Base-by-base conservation (phyloP, 2,797 vertebrate genomes). In the Alexandromys oeconomus region DNA sequence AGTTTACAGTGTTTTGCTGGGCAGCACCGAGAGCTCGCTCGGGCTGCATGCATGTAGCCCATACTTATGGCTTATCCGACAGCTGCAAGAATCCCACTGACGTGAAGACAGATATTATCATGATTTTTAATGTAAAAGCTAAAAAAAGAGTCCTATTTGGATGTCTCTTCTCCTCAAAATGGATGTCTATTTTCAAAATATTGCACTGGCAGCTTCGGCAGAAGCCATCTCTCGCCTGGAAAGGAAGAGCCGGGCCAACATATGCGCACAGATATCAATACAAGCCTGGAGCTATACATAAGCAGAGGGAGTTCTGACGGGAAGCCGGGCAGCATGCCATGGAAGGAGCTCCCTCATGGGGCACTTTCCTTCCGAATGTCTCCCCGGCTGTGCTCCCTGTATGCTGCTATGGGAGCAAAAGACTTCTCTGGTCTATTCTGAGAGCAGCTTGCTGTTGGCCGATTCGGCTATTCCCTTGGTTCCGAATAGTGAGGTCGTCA, bases 131-230 rank as follows among this genome's bases (percentile, higher is more conserved):
- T 73, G 81, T 91, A 91, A 92, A 95, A 92, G 29, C 63, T 69
- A 84, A 84, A 65, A 92, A 92, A 93, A 77, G 57, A 59, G 25
- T 85, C 78, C 51, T 91, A 92, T 97, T 94, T 97, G 96, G 95
- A 95, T 95, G 79, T 87, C 95, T 97, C 87, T 93, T 87, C 92
- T 96, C 94, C 78, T 95, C 93, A 85, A 96, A 97, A 90, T 95
- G 97, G 96, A 96, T 95, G 94, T 97, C 97, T 98, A 96, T 97
- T 97, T 98, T 97, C 95, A 97, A 97, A 98, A 98, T 96, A 98
- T 98, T 98, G 98, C 98, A 97, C 98, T 98, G 98, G 98, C 98
- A 98, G 98, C 98, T 97, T 97, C 92, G 65, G 97, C 96, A 97
- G 78, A 95, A 98, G 97, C 95, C 95, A 98, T 98, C 97, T 98